Conservation (phyloP, 1,140 invertebrate species). For the Pogonus chalceus region DNA sequence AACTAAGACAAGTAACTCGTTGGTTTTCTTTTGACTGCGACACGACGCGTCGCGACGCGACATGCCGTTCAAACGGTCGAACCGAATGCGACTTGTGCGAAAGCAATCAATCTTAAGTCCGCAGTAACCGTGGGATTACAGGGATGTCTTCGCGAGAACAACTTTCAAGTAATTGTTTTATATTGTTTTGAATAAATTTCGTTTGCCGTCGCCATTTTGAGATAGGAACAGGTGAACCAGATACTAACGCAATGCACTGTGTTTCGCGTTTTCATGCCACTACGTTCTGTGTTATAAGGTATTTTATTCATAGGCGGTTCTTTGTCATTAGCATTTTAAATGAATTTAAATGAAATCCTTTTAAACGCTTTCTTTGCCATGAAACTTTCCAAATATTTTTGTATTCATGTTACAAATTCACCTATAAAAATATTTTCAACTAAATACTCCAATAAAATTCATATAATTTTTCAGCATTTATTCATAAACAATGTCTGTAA, state of each 20-base stretch:
- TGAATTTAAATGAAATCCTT: conserved; percentile 30
- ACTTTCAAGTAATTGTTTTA: conserved; percentile 5
- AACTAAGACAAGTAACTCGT: no score
- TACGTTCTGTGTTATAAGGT: no score
- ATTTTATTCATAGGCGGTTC: conserved; percentile 30
- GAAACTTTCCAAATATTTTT: conserved; percentile 19
- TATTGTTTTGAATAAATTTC: conserved; percentile 7
- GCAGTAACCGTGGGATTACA: neutral
- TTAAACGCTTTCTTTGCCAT: conserved; percentile 18
- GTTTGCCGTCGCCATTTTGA: neutral
- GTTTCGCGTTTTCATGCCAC: neutral
- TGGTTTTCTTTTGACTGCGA: no score
- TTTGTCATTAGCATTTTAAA: conserved; percentile 29
- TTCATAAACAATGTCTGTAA: neutral
- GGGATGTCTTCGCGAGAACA: neutral
- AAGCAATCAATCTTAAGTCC: neutral
- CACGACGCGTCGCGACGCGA: no score
- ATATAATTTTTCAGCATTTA: no score
- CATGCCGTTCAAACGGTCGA: no score
- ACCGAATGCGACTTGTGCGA: no score
- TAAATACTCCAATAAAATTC: no score
- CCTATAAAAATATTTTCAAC: no score
- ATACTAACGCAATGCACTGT: neutral
- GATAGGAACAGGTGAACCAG: neutral
- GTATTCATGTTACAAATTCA: conserved; percentile 3